These are phyloP conservation scores for Sebastes aleutianus DNA, from an alignment of 2,797 vertebrate species.

Conservation along the genomic window DNA sequence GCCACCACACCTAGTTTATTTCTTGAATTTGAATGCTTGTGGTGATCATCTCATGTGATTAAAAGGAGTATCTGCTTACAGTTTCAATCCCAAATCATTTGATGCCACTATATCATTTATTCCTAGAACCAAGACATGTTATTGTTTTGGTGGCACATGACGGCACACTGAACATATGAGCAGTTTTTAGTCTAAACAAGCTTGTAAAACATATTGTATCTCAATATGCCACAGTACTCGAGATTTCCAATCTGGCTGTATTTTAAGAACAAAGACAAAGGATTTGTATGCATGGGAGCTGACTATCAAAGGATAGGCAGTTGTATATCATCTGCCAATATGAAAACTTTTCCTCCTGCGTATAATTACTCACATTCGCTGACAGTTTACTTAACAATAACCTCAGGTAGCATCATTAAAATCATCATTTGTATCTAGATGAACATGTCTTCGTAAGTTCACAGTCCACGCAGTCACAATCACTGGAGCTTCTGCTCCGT, in stretches of 20 bases:
- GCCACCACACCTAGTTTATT: background rate
- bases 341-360: slow-evolving; percentile 45
- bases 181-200: slow-evolving; percentile 28
- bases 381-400: slow-evolving; percentile 57
- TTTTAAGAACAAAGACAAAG: slow-evolving; percentile 48
- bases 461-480: slow-evolving; percentile 53
- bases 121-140: background rate
- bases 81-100: background rate
- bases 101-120: background rate
- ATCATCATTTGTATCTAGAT: slow-evolving; percentile 51
- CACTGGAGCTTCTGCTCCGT: slow-evolving; percentile 48
- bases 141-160: slow-evolving; percentile 15
- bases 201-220: slow-evolving; percentile 45
- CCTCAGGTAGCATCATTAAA: slow-evolving; percentile 70
- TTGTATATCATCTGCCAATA: slow-evolving; percentile 47
- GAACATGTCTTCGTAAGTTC: slow-evolving; percentile 52
- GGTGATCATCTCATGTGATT: background rate
- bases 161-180: slow-evolving; percentile 4
- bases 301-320: slow-evolving; percentile 52
- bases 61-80: background rate
- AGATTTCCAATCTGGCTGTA: slow-evolving; percentile 36
- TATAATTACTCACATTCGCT: slow-evolving; percentile 53
- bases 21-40: background rate
- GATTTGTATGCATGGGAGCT: slow-evolving; percentile 39
- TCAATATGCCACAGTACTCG: slow-evolving; percentile 28